Base-by-base conservation (phyloP, 2,888 invertebrate species). In the Crioceris asparagi region DNA sequence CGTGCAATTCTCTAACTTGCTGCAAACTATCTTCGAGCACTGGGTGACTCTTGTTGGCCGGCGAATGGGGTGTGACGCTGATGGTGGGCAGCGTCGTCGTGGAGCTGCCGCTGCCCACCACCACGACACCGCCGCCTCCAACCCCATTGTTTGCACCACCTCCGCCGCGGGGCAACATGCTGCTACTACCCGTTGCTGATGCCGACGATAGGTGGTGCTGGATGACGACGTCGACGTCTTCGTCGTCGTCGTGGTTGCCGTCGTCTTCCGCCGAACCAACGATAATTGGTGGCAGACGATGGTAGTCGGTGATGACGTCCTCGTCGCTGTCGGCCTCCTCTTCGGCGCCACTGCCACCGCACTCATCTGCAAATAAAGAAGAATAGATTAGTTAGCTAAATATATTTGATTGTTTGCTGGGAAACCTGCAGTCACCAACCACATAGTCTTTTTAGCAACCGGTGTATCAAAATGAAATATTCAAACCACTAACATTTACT, bases 21-120 rank as follows among this genome's bases (percentile, higher is more conserved):
- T 54, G 54, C 46, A 84, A 64, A 54, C 81, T 83, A 61, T 84
- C 83, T 55, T 83, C 84, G 10, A 49, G 81, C 62, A 56, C 81
- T 79, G 62, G 75, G 57, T 77, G 77, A 51, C 77, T 75, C 51
- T 77, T 79, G 46, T 73, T 76, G 44, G 85, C 84, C 8, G 87
- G 86, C 47, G 86, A 86, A 64, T 87, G 86, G 11, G 87, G 86
- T 39, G 87, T 87, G 46, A 88, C 86, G 65, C 85, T 86, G 59
- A 88, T 87, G 39, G 80, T 87, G 43, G 87, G 87, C 61, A 79
- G 61, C 37, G 74, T 68, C 37, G 74, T 69, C 36, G 62, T 59
- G 59, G 47, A 61, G 53, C 43, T 55, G 49, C 50, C 55, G 51
- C 42, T 36, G n/a, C n/a, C n/a, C n/a, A n/a, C n/a, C n/a, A n/a